Evolutionary conservation across 2,797 vertebrate genomes (phyloP), one percentile per base, ranked within the genome.

Genomic region (Microcaecilia unicolor): DNA sequence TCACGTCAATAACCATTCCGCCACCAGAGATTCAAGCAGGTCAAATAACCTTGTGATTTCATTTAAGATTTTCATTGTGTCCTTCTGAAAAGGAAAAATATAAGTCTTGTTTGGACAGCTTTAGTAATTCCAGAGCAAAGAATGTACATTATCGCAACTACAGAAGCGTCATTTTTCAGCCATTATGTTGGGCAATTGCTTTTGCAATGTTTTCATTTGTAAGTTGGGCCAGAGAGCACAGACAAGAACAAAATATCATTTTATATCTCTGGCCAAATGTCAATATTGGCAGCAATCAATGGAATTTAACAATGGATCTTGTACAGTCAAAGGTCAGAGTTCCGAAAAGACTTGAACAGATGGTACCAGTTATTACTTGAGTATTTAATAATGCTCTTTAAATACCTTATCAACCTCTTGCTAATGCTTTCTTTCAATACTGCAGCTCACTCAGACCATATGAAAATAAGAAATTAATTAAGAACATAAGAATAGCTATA

Each of bases 81-180:
- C 67, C 55, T 35, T 44, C 53, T 70, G 64, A 79, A 77, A 80
- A 62, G 72, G 56, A 76, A 77, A n/a, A 83, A 71, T 70, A 63
- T 70, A 41, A 57, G 70, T 63, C 72, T 84, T 79, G 74, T 83
- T 72, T 72, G 59, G 67, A 71, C 74, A 72, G 77, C 74, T 79
- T 76, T 74, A 67, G 65, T 37, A 59, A 74, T 48, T 64, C 72
- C 70, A 61, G 55, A 74, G 70, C 58, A 68, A 72, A 78, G 76
- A 74, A 51, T 64, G 67, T 63, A 70, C 70, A 61, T 77, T 79
- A 67, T 61, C 51, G 54, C 59, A 44, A 49, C 39, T 60, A 81
- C 76, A 79, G 81, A 81, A 72, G 76, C 69, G 70, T 63, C 49
- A 23, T 67, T 77, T 74, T 76, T 73, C 69, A 68, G 74, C 67